phyloP scores from a whole-genome alignment of 2,797 vertebrate genomes.

The Gymnoscopelus microlampas region DNA sequence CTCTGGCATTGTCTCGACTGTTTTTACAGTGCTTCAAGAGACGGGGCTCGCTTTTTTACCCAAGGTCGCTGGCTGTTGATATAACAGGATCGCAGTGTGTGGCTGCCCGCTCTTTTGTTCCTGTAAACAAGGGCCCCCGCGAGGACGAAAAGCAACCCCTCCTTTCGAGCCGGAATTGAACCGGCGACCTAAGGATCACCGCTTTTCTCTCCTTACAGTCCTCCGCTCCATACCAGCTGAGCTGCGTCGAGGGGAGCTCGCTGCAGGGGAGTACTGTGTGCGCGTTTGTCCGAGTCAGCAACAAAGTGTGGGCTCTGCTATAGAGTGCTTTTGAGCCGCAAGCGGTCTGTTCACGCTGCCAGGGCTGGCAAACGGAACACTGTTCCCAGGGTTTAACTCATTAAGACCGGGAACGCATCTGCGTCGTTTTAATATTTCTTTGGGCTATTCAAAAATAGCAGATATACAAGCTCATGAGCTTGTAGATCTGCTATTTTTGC shows the following conservation, averaged over 20 bases:
- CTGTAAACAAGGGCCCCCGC: not conserved
- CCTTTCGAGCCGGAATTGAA: conserved; percentile 1
- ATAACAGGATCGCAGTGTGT: conserved; percentile 19
- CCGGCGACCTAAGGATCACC: not conserved
- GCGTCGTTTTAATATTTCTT: too few species aligned
- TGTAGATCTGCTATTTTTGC: too few species aligned
- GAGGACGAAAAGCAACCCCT: not conserved
- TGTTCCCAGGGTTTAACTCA: conserved; percentile 28
- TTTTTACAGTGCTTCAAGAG: not conserved
- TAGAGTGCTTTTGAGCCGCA: conserved; percentile 19
- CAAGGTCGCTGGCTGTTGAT: conserved; percentile 30
- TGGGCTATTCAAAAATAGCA: too few species aligned
- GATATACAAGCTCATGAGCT: too few species aligned
- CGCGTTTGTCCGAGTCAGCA: conserved; percentile 12
- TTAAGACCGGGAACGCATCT: too few species aligned
- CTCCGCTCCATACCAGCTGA: conserved; percentile 12
- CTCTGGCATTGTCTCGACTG: conserved; percentile 23
- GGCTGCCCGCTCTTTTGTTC: conserved; percentile 7
- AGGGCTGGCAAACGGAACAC: conserved; percentile 1
- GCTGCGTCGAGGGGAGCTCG: conserved; percentile 2
- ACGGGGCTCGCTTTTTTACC: conserved; percentile 8
- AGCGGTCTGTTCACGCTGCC: conserved; percentile 23
- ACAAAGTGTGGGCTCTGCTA: not conserved
- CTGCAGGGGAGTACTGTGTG: conserved; percentile 10
- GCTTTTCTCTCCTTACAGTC: not conserved